Conservation (phyloP, 2,888 invertebrate genomes). For the Tiphia femorata region DNA sequence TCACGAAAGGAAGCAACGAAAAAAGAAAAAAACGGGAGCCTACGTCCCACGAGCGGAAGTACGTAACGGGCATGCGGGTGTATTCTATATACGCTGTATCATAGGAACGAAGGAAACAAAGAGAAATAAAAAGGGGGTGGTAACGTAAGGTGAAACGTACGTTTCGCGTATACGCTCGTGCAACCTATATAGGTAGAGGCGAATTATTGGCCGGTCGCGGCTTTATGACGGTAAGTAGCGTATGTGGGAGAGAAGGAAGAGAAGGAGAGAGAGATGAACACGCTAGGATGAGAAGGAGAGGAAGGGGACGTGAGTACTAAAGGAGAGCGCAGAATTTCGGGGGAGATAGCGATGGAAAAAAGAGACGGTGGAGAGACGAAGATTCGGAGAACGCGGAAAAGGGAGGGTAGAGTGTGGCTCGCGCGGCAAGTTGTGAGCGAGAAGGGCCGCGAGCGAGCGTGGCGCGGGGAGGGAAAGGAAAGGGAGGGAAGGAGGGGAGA, state of each 20-base stretch:
- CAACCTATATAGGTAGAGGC: too few species aligned
- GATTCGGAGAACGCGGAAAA: neutral
- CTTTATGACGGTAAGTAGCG: conserved; percentile 43
- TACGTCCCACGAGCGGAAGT: too few species aligned
- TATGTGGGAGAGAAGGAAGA: conserved; percentile 20
- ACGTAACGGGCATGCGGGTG: too few species aligned
- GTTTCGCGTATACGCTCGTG: too few species aligned
- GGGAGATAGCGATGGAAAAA: neutral
- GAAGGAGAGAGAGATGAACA: conserved; percentile 2
- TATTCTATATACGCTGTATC: too few species aligned
- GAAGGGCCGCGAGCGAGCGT: neutral
- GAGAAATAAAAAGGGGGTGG: too few species aligned
- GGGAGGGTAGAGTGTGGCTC: neutral
- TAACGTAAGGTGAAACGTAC: too few species aligned
- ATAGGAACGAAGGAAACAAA: too few species aligned
- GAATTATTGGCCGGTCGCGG: conserved; percentile 39
- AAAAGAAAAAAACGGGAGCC: too few species aligned
- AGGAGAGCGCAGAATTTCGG: conserved; percentile 30
- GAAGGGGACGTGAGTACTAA: conserved; percentile 9
- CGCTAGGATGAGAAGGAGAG: conserved; percentile 21
- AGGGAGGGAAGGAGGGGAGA: conserved; percentile 29
- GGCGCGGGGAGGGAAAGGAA: conserved; percentile 4
- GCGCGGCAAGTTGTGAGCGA: neutral
- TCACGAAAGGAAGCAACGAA: too few species aligned
- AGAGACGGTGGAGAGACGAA: neutral